Conservation (phyloP, 1,140 invertebrate species). For the Leptinotarsa lineolata region DNA sequence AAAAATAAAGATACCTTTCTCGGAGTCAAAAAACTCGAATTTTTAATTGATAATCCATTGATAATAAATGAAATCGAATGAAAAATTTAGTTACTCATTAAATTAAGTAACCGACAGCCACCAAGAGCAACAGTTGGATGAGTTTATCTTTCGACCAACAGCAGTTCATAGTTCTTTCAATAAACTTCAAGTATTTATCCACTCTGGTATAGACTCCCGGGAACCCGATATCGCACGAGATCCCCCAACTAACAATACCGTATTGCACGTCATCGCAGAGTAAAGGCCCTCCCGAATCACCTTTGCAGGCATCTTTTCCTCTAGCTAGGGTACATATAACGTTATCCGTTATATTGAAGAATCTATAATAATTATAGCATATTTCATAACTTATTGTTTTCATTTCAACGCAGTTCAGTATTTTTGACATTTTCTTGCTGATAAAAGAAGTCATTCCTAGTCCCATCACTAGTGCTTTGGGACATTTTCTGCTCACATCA, state of each 20-base stretch:
- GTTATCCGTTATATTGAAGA: background rate
- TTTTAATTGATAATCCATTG: too few species aligned
- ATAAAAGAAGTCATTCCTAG: constrained; percentile 18
- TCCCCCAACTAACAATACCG: constrained; percentile 59
- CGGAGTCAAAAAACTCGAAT: too few species aligned
- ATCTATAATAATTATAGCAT: background rate
- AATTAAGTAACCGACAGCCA: too few species aligned
- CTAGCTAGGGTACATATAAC: constrained; percentile 20
- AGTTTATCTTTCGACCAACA: background rate
- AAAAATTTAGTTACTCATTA: too few species aligned
- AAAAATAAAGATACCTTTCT: too few species aligned
- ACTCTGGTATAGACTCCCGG: constrained; percentile 56
- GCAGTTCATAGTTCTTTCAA: constrained; percentile 31
- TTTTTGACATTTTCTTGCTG: background rate
- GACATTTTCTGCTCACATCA: constrained; percentile 15
- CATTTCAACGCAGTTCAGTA: constrained; percentile 27
- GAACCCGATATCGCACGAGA: constrained; percentile 50
- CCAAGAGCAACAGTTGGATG: background rate
- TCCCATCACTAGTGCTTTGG: constrained; percentile 29
- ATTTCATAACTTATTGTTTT: background rate
- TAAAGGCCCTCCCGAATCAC: constrained; percentile 63
- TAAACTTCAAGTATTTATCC: constrained; percentile 49
- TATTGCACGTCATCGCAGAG: constrained; percentile 55
- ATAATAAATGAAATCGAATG: too few species aligned
- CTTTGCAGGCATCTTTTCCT: constrained; percentile 42